Base-by-base conservation (phyloP, 2,113 vertebrate species). In the Scartelaos histophorus region DNA sequence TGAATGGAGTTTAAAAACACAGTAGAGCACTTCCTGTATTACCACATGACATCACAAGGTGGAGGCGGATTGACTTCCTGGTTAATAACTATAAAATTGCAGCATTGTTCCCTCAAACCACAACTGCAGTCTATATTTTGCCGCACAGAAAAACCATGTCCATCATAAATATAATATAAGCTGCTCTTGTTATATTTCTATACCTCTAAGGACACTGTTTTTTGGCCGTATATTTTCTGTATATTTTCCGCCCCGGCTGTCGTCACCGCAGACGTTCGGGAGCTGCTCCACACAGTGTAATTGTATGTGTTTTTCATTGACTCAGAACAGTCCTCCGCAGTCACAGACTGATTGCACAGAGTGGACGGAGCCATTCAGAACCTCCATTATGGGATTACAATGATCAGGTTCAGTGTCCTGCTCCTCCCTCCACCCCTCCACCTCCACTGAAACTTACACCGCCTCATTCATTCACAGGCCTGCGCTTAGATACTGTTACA, bases 351-450 rank as follows among this genome's bases (percentile, higher is more conserved):
- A 86, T 82, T 90, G 79, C 80, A 84, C n/a, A 17, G 71, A 80
- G 68, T 69, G 65, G 49, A 16, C 9, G 56, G 68, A 85, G 78
- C 76, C 34, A 58, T 80, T 67, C 75, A 70, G 80, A 84, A 62
- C 82, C 69, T 87, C 84, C 84, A 85, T 90, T 91, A 90, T 87
- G 69, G 81, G 87, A 89, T 91, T 91, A 90, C 80, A 71, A 46
- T 74, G 74, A 85, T 83, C 82, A 85, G 22, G 67, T 86, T 82
- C 67, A 65, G 75, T 83, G 61, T 62, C 69, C 74, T 76, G 70
- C 72, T 68, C 71, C 75, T 56, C 57, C 70, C 79, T 70, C 81
- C 66, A 82, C 67, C 75, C 43, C 29, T 66, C 45, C n/a, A 13
- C 71, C 45, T 74, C 62, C 73, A 78, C 74, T 78, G 58, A 71